Base-by-base conservation (phyloP, 2,888 invertebrate genomes). In the Falcaria lacertinaria region DNA sequence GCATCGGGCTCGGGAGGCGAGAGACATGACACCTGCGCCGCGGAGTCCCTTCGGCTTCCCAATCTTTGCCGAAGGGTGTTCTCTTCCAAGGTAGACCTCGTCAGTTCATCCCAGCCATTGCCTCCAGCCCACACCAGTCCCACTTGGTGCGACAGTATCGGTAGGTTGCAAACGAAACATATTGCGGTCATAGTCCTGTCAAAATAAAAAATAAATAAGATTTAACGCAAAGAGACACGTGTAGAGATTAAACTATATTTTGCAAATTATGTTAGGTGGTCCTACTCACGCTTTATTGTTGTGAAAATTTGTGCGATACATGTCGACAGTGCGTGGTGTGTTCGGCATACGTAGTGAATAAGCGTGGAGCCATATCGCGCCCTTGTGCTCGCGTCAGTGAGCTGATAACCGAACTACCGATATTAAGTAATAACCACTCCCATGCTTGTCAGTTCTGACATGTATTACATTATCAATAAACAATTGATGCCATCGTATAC, bases 141-240 rank as follows among this genome's bases (percentile, higher is more conserved):
- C 72, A 97, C 96, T 92, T 97, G 97, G 89, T 97, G 97, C 57
- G 96, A 96, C 82, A 97, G 92, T 80, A 97, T 97, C 68, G 97
- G 97, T 75, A 97, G 92, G 89, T 97, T 97, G 94, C 97, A 97
- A 69, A 97, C 97, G 91, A 97, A 97, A 91, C 97, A 97, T 91
- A 96, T 94, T 81, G 96, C 95, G 75, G 96, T 95, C 96, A 96
- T 96, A 80, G 95, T 96, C 94, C 96, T 96, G 93, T 57, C 39
- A 59, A 78, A 74, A 58, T 83, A 56, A 64, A 77, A 63, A 37
- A 2, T 8, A 28, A 3, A 11, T 11, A 28, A 11, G 11, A 3
- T 3, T 11, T 28, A 28, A 11, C 3, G 3, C 11, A 28, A 2
- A 28, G 1, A 11, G 2, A 8, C 7, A 11, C 11, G 2, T 11